A percentile compares a stretch with the other conserved stretches of the same genome.
These are phyloP conservation scores for Ernsta delagoae DNA, from an alignment of 2,888 invertebrate genomes.

Conservation along the genomic window DNA sequence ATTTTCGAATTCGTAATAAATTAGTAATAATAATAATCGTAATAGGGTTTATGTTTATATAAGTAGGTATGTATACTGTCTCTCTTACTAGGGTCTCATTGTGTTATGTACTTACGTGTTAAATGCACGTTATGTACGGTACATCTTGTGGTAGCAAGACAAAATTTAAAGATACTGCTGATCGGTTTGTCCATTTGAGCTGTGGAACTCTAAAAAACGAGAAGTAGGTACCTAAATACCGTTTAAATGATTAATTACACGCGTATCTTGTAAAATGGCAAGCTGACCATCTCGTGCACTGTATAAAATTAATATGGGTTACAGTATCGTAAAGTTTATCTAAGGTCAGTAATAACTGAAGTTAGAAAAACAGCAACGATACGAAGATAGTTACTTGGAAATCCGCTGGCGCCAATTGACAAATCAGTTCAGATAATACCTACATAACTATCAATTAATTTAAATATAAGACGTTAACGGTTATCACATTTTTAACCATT, in stretches of 20 bases:
- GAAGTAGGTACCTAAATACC: background rate
- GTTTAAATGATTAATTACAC: conserved; percentile 40
- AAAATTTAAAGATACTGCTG: too few relatives aligned
- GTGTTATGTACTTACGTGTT: too few relatives aligned
- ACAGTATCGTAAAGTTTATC: conserved; percentile 71
- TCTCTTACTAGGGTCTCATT: too few relatives aligned
- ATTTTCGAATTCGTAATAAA: too few relatives aligned
- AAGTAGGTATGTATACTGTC: too few relatives aligned
- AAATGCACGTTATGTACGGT: too few relatives aligned
- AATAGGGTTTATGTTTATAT: too few relatives aligned
- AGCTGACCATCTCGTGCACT: conserved; percentile 61
- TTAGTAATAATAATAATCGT: too few relatives aligned
- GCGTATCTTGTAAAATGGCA: conserved; percentile 48
- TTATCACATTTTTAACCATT: conserved; percentile 38
- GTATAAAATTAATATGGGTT: conserved; percentile 62
- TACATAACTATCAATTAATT: conserved; percentile 47
- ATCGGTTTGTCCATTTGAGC: background rate
- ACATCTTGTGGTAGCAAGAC: too few relatives aligned
- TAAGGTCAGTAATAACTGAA: conserved; percentile 65
- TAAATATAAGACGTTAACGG: conserved; percentile 46
- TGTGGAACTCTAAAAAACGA: background rate
- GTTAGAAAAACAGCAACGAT: conserved; percentile 66
- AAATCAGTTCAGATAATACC: conserved; percentile 47
- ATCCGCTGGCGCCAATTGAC: conserved; percentile 68
- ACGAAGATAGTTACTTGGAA: conserved; percentile 43